phyloP scores from a whole-genome alignment of 2,888 invertebrate species.

The Macrosiphum euphorbiae region DNA sequence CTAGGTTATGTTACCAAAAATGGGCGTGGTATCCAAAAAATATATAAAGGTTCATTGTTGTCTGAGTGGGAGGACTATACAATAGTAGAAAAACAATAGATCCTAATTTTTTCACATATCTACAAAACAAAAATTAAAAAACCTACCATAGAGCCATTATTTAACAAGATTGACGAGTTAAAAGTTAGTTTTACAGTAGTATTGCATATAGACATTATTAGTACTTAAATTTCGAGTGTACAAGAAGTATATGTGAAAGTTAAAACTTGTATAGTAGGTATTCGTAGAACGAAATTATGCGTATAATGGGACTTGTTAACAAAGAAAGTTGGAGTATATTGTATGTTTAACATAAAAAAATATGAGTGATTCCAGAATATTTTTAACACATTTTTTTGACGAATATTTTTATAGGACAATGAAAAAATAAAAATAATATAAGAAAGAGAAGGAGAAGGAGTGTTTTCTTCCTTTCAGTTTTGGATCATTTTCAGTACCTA shows the following conservation, averaged over 20 bases:
- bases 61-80: background rate
- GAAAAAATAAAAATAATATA: background rate
- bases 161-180: background rate
- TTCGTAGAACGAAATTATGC: background rate
- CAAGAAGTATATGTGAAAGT: background rate
- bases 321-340: background rate
- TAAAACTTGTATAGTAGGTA: background rate
- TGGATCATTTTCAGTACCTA: constrained; percentile 18
- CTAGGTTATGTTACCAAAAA: constrained; percentile 45
- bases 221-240: background rate
- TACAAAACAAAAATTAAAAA: background rate
- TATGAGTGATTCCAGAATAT: background rate
- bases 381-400: background rate
- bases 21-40: background rate
- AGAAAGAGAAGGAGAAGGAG: too few relatives aligned
- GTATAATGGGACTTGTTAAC: background rate
- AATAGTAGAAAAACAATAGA: constrained; percentile 31
- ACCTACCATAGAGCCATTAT: background rate
- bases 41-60: constrained; percentile 2
- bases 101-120: constrained; percentile 7
- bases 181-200: background rate
- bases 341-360: background rate
- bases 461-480: background rate
- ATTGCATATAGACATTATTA: background rate
- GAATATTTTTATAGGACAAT: background rate